phyloP scores from a whole-genome alignment of 2,888 invertebrate genomes.

The Dione vanillae region DNA sequence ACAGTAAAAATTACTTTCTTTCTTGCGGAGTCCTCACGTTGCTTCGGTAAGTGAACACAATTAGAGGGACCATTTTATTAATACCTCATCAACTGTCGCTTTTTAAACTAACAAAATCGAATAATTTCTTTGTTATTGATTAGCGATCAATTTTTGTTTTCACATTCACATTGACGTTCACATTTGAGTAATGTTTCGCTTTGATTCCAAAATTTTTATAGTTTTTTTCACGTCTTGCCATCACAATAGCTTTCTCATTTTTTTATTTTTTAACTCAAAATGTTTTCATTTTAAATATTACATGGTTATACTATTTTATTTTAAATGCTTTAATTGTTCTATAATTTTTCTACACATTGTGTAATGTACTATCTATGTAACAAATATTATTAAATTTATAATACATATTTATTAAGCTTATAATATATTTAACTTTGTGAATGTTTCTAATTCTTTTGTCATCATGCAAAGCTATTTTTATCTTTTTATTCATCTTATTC shows the following conservation, averaged over 20 bases:
- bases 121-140: constrained; percentile 63
- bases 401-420: not conserved
- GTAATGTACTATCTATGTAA: not conserved
- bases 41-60: constrained; percentile 82
- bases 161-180: constrained; percentile 63
- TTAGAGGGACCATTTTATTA: constrained; percentile 63
- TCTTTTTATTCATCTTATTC: constrained; percentile 25
- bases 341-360: constrained; percentile 8
- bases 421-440: not conserved
- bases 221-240: constrained; percentile 61
- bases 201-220: constrained; percentile 74
- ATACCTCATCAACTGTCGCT: constrained; percentile 69
- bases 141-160: constrained; percentile 56
- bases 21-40: constrained; percentile 85
- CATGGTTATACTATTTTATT: constrained; percentile 7
- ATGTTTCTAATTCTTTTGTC: not conserved
- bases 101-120: constrained; percentile 59
- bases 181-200: constrained; percentile 83
- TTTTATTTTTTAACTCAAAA: constrained; percentile 52
- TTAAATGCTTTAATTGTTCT: constrained; percentile 32
- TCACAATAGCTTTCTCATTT: constrained; percentile 66
- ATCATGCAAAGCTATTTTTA: constrained; percentile 44
- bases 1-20: constrained; percentile 83
- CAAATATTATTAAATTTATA: not conserved
- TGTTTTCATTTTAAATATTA: constrained; percentile 49